These are phyloP conservation scores for Araneus ventricosus DNA, from an alignment of 1,140 invertebrate species.

Conservation along the genomic window DNA sequence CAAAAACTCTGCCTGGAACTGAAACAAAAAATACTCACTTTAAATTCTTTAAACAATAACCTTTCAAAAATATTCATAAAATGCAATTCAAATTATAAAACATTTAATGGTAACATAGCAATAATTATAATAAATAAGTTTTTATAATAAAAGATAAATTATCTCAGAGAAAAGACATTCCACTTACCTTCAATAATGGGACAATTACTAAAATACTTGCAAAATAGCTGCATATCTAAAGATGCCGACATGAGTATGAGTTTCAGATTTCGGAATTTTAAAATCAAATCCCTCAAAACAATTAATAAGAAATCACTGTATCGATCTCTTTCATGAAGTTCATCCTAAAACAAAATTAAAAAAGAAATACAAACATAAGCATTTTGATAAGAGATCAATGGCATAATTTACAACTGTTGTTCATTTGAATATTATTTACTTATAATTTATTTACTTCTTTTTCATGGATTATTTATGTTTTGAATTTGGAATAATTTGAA, in stretches of 20 bases:
- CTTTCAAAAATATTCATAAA: too few relatives aligned
- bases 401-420: too few relatives aligned
- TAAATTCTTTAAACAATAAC: not conserved
- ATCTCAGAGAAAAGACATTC: not conserved
- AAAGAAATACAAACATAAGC: not conserved
- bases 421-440: too few relatives aligned
- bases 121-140: not conserved
- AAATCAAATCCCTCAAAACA: constrained; percentile 88
- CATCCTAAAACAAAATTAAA: constrained; percentile 86
- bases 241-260: constrained; percentile 98
- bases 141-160: not conserved
- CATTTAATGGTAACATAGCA: not conserved
- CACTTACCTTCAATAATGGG: constrained; percentile 85
- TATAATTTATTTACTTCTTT: not conserved
- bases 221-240: constrained; percentile 89
- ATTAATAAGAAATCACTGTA: constrained; percentile 96
- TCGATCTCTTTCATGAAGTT: constrained; percentile 96
- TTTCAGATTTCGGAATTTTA: constrained; percentile 87
- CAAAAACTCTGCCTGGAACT: constrained; percentile 89
- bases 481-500: not conserved
- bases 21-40: constrained; percentile 75
- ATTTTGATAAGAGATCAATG: constrained; percentile 79
- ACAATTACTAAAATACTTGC: constrained; percentile 89
- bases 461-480: not conserved
- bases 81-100: not conserved